These are phyloP conservation scores for Liodrosophila aerea DNA, from an alignment of 2,888 invertebrate genomes.

Conservation along the genomic window DNA sequence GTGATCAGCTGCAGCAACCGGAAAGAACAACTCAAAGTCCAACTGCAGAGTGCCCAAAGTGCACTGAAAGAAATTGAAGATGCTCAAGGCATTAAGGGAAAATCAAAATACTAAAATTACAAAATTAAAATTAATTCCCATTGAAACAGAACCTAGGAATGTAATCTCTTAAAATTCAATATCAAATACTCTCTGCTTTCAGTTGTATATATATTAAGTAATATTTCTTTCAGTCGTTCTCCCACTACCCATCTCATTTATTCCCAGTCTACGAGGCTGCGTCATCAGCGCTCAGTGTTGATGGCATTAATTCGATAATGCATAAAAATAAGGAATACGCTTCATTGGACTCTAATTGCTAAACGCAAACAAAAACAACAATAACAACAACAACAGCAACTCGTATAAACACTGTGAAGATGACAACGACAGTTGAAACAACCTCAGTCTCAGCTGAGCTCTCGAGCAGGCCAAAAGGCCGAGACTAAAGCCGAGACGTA, in stretches of 20 bases:
- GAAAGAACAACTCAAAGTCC: slow-evolving; percentile 41
- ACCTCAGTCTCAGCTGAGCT: slow-evolving; percentile 19
- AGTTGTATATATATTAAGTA: too few species aligned
- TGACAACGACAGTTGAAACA: slow-evolving; percentile 58
- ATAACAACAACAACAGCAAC: slow-evolving; percentile 17
- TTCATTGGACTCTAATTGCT: slow-evolving; percentile 78
- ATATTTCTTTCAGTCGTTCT: background rate
- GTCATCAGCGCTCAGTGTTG: slow-evolving; percentile 52
- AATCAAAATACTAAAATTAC: background rate
- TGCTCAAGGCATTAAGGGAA: background rate
- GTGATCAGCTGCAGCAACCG: slow-evolving; percentile 56
- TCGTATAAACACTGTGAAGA: slow-evolving; percentile 35
- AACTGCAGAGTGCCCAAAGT: slow-evolving; percentile 46
- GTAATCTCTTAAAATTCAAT: too few species aligned
- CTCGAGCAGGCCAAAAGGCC: slow-evolving; percentile 4
- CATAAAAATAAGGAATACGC: slow-evolving; percentile 76
- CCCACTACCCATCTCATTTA: background rate
- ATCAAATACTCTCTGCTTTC: too few species aligned
- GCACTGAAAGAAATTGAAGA: slow-evolving; percentile 24
- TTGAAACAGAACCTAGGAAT: too few species aligned
- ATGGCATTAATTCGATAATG: slow-evolving; percentile 77
- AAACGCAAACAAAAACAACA: slow-evolving; percentile 57
- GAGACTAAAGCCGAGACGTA: slow-evolving; percentile 4
- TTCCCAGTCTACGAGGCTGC: slow-evolving; percentile 14
- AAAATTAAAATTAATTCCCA: too few species aligned